Percentiles rank a stretch among this genome's conserved stretches.
phyloP scores from a whole-genome alignment of 64 coral and sea anemone genomes.

The Stichodactyla helianthus region DNA sequence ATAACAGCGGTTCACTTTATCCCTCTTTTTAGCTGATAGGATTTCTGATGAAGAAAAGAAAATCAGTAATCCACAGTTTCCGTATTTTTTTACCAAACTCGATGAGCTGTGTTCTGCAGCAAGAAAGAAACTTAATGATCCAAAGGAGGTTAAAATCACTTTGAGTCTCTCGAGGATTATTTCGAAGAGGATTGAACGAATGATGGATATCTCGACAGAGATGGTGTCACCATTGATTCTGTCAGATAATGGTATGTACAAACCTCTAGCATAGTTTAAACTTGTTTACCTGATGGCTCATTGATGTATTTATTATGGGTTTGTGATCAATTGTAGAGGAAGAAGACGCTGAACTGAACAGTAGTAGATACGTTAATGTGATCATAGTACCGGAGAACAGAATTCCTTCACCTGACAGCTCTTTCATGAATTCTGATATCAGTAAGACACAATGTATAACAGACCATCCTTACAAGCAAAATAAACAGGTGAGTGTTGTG shows the following conservation, averaged over 20 bases:
- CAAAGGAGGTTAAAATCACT: background rate
- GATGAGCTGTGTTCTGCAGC: conserved; percentile 12
- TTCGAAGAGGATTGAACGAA: background rate
- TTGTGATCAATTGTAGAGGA: background rate
- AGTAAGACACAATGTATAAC: background rate
- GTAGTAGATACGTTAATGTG: too few species aligned
- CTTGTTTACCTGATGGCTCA: background rate
- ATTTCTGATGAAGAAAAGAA: background rate
- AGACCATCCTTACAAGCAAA: background rate
- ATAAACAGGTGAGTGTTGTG: background rate
- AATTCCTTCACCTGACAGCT: too few species aligned
- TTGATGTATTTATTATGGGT: background rate
- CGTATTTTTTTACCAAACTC: conserved; percentile 21
- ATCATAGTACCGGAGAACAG: too few species aligned
- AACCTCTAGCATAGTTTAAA: background rate
- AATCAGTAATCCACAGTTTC: background rate
- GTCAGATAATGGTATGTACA: background rate
- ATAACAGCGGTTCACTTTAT: background rate
- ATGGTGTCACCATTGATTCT: background rate
- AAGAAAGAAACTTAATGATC: background rate
- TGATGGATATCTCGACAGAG: background rate
- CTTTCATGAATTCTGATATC: background rate
- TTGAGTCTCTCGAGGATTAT: background rate
- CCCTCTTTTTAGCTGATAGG: background rate
- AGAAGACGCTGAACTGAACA: background rate